phyloP scores from a whole-genome alignment of 2,113 vertebrate genomes.

The Ibidorhyncha struthersii region DNA sequence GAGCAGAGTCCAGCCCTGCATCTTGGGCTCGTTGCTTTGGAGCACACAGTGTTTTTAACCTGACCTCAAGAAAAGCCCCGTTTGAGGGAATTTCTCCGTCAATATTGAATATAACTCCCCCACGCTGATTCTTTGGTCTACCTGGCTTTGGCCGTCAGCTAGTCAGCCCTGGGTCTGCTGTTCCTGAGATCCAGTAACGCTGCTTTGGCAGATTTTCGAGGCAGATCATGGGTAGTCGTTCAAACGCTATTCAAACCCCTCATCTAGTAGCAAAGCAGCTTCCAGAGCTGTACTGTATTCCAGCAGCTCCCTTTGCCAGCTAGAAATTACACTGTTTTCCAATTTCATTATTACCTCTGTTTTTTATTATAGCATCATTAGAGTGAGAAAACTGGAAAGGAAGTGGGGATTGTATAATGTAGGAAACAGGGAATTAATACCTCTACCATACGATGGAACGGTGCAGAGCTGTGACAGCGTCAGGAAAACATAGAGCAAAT shows the following conservation, averaged over 20 bases:
- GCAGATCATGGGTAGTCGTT: neutral
- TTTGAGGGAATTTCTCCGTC: neutral
- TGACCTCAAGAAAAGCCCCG: accelerated
- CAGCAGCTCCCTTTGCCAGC: conserved; percentile 10
- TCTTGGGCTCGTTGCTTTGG: neutral
- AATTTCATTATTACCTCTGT: conserved; percentile 53
- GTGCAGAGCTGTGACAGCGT: conserved; percentile 38
- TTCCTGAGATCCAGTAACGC: neutral
- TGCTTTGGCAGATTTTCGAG: neutral
- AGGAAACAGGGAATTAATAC: conserved; percentile 66
- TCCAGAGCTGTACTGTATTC: conserved; percentile 13
- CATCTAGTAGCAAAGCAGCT: conserved; percentile 6
- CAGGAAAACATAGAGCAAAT: conserved; percentile 12
- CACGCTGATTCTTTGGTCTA: neutral
- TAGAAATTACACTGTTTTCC: conserved; percentile 47
- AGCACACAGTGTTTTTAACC: neutral
- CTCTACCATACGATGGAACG: neutral
- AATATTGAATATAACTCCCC: neutral
- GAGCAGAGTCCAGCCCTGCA: neutral
- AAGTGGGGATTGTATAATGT: conserved; percentile 56
- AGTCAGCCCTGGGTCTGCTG: neutral
- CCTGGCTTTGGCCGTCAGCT: neutral
- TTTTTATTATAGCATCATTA: conserved; percentile 64
- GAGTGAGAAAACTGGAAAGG: conserved; percentile 64
- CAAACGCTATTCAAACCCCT: neutral